Evolutionary conservation across 2,797 vertebrate species (phyloP), one percentile per base, ranked within the genome.

Genomic region (Muscicapa comitata): DNA sequence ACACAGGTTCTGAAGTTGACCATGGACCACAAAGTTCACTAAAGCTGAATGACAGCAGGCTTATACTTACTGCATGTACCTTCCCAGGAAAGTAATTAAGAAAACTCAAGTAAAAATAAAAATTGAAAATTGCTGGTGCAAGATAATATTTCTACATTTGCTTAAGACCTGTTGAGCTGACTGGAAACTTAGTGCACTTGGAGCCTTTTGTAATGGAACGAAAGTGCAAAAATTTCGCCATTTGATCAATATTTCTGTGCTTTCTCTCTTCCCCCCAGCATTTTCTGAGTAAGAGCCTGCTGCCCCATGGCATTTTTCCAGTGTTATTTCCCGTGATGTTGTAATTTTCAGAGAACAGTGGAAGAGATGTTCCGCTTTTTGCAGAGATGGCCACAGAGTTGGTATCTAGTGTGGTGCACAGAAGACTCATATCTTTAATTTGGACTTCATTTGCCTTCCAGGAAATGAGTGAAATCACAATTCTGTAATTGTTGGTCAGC

Each of bases 341-440:
- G 13, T 28, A 45, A 43, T 63, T 86, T 84, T 79, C 57, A 58
- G 23, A 53, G 25, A 45, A 35, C 2, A 47, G 40, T 55, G 38
- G 62, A 51, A 86, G 59, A 50, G 35, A 13, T 71, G 54, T 75
- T 82, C 9, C 6, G 4, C 25, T 33, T 85, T 40, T 75, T 72
- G 37, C 54, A 58, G 55, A 38, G 48, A 31, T 11, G 9, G 51
- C 25, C 42, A 50, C 23, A 43, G 47, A 74, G 7, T 16, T 65
- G 5, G n/a, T 94, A 9, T 10, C 17, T 77, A 37, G 26, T 23
- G 57, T 50, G 77, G 28, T 9, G 9, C 31, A 61, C 19, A 59
- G 61, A 88, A 92, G 38, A 62, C 57, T 76, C 25, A 17, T 47
- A 28, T 54, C 43, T 92, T 88, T 86, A 85, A 80, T 93, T 57